These are phyloP conservation scores for Drosophila teissieri DNA, from an alignment of 1,140 invertebrate genomes.

Conservation along the genomic window DNA sequence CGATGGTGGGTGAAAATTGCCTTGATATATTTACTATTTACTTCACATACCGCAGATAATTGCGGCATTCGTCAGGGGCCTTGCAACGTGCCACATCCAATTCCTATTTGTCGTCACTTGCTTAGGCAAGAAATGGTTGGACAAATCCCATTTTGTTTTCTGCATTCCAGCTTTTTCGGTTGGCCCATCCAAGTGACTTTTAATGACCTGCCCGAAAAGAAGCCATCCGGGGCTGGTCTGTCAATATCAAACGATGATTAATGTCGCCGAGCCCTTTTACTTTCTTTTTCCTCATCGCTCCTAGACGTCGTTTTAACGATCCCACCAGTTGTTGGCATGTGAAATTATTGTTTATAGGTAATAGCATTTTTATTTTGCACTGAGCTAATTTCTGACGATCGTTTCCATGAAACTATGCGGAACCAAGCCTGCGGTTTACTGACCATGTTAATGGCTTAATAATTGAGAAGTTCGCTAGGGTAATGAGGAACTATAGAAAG, in stretches of 20 bases:
- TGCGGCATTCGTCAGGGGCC: constrained; percentile 53
- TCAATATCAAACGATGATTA: constrained; percentile 70
- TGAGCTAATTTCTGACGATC: constrained; percentile 41
- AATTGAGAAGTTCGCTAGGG: constrained; percentile 50
- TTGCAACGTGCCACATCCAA: neutral
- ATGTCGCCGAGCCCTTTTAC: constrained; percentile 74
- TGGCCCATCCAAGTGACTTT: constrained; percentile 64
- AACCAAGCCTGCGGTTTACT: constrained; percentile 27
- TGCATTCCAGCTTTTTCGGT: constrained; percentile 35
- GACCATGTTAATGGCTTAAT: constrained; percentile 67
- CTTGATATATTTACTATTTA: constrained; percentile 67
- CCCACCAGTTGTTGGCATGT: constrained; percentile 29
- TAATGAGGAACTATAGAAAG: constrained; percentile 36
- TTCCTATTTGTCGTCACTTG: constrained; percentile 11
- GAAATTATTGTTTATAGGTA: constrained; percentile 38
- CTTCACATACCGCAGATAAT: constrained; percentile 62
- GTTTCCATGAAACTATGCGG: constrained; percentile 36
- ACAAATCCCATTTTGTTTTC: constrained; percentile 60
- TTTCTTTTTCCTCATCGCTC: constrained; percentile 73
- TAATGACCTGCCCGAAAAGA: constrained; percentile 40
- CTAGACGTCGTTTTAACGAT: constrained; percentile 32
- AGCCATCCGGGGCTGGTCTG: constrained; percentile 37
- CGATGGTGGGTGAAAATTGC: constrained; percentile 71
- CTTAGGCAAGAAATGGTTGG: constrained; percentile 37
- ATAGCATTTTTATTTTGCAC: constrained; percentile 33